Evolutionary conservation across 2,888 invertebrate genomes (phyloP), one percentile per base, ranked within the genome.

Genomic region (Drosophila kokeensis): DNA sequence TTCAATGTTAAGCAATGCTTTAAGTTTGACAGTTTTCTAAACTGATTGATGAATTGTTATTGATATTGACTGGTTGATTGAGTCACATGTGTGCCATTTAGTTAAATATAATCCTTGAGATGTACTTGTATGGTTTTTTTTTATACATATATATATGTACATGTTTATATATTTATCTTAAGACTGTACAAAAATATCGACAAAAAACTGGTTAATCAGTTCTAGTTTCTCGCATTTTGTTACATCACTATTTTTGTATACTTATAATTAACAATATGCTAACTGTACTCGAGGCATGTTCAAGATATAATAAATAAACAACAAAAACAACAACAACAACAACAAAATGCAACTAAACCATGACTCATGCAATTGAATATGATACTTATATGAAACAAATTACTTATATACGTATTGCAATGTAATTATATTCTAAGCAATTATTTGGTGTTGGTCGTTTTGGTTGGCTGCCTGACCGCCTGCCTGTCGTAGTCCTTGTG

Each of bases 381-480:
- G 69, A 62, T 55, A 57, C 61, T 49, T 63, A 70, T 49, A 61
- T 49, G 24, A 52, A 55, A 58, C 53, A 72, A 34, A 71, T 62
- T 77, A 71, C 36, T 21, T 61, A 61, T 29, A 60, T 21, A 18
- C 53, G 18, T 60, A 68, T 50, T 68, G 58, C 58, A 69, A 69
- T 69, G 42, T 69, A 69, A 50, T 48, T 69, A 69, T 45, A 70
- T 52, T 69, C 66, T 76, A 71, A 75, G 76, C 76, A 71, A 67
- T 72, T 71, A 60, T 64, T 85, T 87, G 86, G 90, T 87, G 86
- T 85, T 89, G 86, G 86, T 86, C 77, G 86, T 77, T 77, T 69
- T 76, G 73, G 80, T 80, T 80, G 65, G 70, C 71, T 83, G 82
- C 67, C 61, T 78, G 77, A 57, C 59, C 75, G 64, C 61, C 73